Evolutionary conservation across 2,113 vertebrate species (phyloP).

Genomic region (Lasiurus cinereus): DNA sequence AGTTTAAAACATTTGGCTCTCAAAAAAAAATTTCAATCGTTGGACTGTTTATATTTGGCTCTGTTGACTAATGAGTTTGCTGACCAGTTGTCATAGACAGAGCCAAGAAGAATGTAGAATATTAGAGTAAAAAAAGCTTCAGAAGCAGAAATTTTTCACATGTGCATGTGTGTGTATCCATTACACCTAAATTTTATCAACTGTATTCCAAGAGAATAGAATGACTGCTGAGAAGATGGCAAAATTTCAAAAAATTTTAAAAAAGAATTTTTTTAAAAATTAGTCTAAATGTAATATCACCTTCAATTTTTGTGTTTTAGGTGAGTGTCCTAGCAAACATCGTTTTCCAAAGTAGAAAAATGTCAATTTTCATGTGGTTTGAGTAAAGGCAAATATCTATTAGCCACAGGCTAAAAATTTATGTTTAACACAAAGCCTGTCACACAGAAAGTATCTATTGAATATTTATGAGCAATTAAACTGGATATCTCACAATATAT

Average conservation of each 20-base stretch:
- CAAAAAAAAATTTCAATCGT: no score
- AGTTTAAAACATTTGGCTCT: no score
- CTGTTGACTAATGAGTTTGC: no score
- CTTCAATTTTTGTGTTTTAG: background rate
- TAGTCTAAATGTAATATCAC: background rate
- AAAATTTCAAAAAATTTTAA: background rate
- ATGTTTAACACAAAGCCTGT: background rate
- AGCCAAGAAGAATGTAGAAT: background rate
- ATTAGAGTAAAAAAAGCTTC: background rate
- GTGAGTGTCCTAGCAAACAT: background rate
- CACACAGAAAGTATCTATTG: background rate
- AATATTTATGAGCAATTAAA: background rate
- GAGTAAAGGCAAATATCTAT: background rate
- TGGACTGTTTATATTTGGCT: no score
- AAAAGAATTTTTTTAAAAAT: background rate
- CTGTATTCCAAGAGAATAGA: background rate
- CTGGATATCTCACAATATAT: background rate
- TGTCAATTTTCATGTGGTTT: background rate
- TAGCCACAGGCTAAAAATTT: background rate
- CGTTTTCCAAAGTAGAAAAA: background rate
- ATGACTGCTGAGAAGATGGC: background rate
- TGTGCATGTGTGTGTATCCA: accelerated
- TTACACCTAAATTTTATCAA: background rate
- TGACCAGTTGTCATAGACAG: background rate
- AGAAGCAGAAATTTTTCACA: background rate